Base-by-base conservation (phyloP, 1,140 invertebrate genomes). In the Drosophila ogumai region DNA sequence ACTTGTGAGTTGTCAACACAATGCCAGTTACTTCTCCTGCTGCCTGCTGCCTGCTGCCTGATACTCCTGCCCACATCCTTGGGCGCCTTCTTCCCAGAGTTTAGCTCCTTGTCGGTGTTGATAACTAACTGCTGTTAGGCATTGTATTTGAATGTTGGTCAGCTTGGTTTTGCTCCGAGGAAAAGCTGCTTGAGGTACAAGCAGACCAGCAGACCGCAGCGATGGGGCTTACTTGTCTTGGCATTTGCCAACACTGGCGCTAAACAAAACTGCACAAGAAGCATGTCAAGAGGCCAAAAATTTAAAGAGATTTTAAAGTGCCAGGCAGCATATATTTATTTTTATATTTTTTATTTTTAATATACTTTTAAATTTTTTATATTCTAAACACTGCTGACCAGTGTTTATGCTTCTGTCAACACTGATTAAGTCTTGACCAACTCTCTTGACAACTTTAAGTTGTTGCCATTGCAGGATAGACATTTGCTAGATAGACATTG, bases 1-100 rank as follows among this genome's bases (percentile, higher is more conserved):
- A 84, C 85, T 88, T 88, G 72, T 84, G 84, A 75, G 68, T 81
- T 88, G 84, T 88, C 84, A 85, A 88, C 81, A 84, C 72, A 88
- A 79, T 63, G 72, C 59, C 63, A 78, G 75, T 59, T 63, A 78
- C 49, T 78, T 71, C 34, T 38, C 10, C 40, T 41, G 40, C 15
- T 41, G 40, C 38, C 38, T 19, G 41, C 38, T 40, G 38, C 15
- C 40, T 41, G 40, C 15, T 41, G 38, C 38, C 36, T 19, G 41
- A 0, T 25, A 19, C 49, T 46, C 19, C 32, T 47, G 41, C 13
- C 61, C 50, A 38, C 50, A 34, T 69, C 47, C 66, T 43, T 36
- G 50, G 3, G 17, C 31, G 34, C 61, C 13, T 19, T 38, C 13
- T 19, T 38, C 46, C 61, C 31, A 31, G 38, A 56, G 67, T 8